Evolutionary conservation across 2,888 invertebrate genomes (phyloP).

Genomic region (Tanaodytes sp.): DNA sequence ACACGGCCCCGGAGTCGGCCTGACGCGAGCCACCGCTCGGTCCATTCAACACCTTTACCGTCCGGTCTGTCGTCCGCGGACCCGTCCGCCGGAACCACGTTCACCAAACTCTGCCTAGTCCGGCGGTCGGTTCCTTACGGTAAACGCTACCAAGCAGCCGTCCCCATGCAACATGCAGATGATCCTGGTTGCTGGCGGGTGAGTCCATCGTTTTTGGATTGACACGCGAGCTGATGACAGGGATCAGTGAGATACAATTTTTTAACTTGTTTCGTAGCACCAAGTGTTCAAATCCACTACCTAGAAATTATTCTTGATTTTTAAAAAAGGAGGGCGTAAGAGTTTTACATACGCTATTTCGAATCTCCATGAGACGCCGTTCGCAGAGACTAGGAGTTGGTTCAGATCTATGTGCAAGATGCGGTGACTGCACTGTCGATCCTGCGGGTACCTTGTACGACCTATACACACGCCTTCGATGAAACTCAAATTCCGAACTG

Average conservation of each 20-base stretch:
- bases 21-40: constrained; percentile 41
- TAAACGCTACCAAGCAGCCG: constrained; percentile 67
- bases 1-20: constrained; percentile 21
- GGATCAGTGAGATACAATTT: neutral
- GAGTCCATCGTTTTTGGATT: constrained; percentile 69
- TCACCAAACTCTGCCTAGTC: constrained; percentile 21
- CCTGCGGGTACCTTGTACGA: neutral
- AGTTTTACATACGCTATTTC: too few relatives aligned
- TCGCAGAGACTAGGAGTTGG: too few relatives aligned
- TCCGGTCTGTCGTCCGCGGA: constrained; percentile 40
- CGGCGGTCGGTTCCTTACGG: constrained; percentile 18
- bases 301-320: neutral
- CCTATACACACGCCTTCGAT: constrained; percentile 17
- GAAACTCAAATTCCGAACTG: constrained; percentile 24
- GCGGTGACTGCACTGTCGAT: neutral
- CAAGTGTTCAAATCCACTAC: too few relatives aligned
- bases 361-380: too few relatives aligned
- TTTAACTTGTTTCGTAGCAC: neutral
- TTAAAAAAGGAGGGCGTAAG: too few relatives aligned
- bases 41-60: constrained; percentile 46
- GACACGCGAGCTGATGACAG: neutral
- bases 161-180: constrained; percentile 74
- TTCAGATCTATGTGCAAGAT: neutral
- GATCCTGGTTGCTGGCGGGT: constrained; percentile 74
- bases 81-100: constrained; percentile 15